Evolutionary conservation across 2,888 invertebrate genomes (phyloP).

Genomic region (Polyommatus icarus): DNA sequence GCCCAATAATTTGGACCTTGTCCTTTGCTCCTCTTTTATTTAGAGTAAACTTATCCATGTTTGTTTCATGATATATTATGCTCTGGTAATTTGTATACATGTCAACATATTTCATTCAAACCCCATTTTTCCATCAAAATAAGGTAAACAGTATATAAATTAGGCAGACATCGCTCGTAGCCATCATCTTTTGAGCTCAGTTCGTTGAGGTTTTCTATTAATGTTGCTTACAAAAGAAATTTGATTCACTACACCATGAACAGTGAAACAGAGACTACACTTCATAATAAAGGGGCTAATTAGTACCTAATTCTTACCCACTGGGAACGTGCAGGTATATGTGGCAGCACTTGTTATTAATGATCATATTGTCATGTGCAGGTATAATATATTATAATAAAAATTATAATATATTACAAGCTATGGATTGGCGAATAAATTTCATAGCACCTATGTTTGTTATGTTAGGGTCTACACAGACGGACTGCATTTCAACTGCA

Average conservation of each 20-base stretch:
- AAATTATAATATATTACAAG: too few species aligned
- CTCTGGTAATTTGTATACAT: background rate
- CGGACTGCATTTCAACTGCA: too few species aligned
- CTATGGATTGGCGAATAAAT: too few species aligned
- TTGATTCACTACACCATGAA: slow-evolving; percentile 44
- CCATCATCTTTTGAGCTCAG: slow-evolving; percentile 2
- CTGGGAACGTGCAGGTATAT: too few species aligned
- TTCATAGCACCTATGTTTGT: too few species aligned
- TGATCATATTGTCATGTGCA: too few species aligned
- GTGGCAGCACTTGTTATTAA: too few species aligned
- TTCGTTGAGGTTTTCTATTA: slow-evolving; percentile 40
- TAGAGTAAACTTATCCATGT: background rate
- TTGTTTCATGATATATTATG: background rate
- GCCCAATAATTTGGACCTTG: too few species aligned
- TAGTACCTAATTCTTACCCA: background rate
- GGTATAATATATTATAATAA: too few species aligned
- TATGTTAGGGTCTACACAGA: too few species aligned
- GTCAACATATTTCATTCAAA: background rate
- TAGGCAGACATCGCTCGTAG: background rate
- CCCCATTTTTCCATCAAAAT: slow-evolving; percentile 5
- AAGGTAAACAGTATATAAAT: slow-evolving; percentile 17
- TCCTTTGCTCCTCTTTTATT: background rate
- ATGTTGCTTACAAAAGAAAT: slow-evolving; percentile 62
- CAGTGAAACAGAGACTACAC: background rate
- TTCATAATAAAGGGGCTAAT: background rate